A percentile compares a stretch with the other conserved stretches of the same genome.
These are phyloP conservation scores for Dermolepida albohirtum DNA, from an alignment of 2,888 invertebrate genomes.

Conservation along the genomic window DNA sequence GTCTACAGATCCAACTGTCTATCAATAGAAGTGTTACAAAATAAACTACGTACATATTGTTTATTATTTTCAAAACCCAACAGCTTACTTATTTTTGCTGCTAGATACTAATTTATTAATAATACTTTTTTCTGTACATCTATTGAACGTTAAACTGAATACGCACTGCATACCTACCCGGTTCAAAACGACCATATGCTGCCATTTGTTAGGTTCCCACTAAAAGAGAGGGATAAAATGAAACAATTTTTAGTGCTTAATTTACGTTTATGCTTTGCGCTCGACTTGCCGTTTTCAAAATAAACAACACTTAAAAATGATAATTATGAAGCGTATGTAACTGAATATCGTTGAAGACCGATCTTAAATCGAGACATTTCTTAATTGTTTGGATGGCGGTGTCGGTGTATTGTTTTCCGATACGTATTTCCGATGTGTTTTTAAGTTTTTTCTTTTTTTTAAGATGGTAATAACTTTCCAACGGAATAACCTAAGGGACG, in stretches of 20 bases:
- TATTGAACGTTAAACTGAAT: not conserved
- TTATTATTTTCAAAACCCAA: no score
- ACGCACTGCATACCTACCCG: conserved; percentile 17
- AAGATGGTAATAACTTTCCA: conserved; percentile 28
- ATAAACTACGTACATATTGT: no score
- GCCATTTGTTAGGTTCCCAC: conserved; percentile 39
- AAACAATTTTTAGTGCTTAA: conserved; percentile 41
- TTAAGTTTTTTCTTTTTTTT: conserved; percentile 19
- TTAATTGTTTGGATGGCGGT: conserved; percentile 37
- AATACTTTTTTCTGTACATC: no score
- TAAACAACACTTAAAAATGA: conserved; percentile 44
- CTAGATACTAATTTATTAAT: no score
- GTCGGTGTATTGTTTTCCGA: conserved; percentile 36
- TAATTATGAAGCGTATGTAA: conserved; percentile 41
- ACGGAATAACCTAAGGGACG: conserved; percentile 34
- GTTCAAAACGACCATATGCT: conserved; percentile 38
- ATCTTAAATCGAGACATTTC: conserved; percentile 36
- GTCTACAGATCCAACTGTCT: no score
- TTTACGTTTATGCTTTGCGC: conserved; percentile 39
- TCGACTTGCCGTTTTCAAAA: conserved; percentile 38
- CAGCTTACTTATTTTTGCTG: no score
- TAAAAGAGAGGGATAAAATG: conserved; percentile 31
- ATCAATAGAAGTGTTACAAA: no score
- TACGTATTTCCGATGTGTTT: conserved; percentile 29
- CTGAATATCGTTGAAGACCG: conserved; percentile 37